Evolutionary conservation across 2,113 vertebrate genomes (phyloP).

Genomic region (Crotalus helleri): DNA sequence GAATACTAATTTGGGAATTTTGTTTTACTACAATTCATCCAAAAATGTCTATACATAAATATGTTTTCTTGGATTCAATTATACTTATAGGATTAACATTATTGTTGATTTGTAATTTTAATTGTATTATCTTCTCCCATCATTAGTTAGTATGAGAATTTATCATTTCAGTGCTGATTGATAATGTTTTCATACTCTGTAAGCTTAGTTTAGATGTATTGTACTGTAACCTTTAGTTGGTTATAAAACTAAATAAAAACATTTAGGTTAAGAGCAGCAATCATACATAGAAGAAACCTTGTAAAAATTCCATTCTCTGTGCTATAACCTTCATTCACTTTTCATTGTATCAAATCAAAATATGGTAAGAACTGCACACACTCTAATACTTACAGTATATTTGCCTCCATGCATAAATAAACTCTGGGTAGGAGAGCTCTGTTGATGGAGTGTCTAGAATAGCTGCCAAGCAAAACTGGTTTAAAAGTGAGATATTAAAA

Average conservation of each 20-base stretch:
- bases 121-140: background rate
- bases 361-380: background rate
- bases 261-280: background rate
- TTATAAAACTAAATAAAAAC: background rate
- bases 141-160: background rate
- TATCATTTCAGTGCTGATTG: background rate
- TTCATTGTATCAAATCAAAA: background rate
- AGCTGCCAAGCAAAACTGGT: background rate
- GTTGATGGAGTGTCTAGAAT: slow-evolving; percentile 15
- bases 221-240: background rate
- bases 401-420: background rate
- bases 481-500: background rate
- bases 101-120: background rate
- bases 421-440: background rate
- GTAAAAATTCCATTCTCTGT: background rate
- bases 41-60: background rate
- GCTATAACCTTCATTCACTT: background rate
- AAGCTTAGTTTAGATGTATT: background rate
- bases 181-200: background rate
- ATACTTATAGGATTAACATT: background rate
- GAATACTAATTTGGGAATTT: background rate
- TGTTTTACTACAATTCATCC: background rate
- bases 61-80: background rate
- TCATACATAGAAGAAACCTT: background rate
- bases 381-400: background rate